Base-by-base conservation (phyloP, 2,888 invertebrate species). In the Parnassius smintheus region DNA sequence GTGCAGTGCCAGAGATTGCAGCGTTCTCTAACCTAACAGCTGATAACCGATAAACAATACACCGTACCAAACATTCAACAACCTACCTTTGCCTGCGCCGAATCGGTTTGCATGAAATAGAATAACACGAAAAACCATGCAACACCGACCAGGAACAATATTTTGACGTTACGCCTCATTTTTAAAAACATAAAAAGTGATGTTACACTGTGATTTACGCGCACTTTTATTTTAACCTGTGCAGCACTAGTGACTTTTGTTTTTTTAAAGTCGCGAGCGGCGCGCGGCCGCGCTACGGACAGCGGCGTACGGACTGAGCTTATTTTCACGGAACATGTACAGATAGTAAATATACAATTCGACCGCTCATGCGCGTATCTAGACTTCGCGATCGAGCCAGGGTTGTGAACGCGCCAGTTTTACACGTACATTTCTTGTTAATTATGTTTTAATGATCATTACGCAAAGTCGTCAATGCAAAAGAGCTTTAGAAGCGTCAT, bases 141-240 rank as follows among this genome's bases (percentile, higher is more conserved):
- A 62, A 85, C 82, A 66, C 84, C 90, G 45, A 90, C 71, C 51
- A 90, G 80, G 76, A 86, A 86, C 70, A 91, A 69, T 56, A 91
- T 83, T 79, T 91, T 91, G 67, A 91, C 75, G 79, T 91, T 91
- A 57, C 91, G 86, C 66, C 91, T 78, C 91, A 91, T 91, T 77
- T 77, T 81, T 53, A 56, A 58, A 56, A 56, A 62, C 42, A 64
- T 61, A 71, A 61, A 51, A 54, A 63, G 68, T 62, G 46, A 52
- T 25, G n/a, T 54, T 48, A 22, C 61, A 62, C 61, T 57, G 46
- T 52, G 66, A 67, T 60, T 54, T 75, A 73, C 76, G 78, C 72
- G 74, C 71, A 69, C 61, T 66, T 73, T 72, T 64, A 52, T 61
- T 4, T 62, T 48, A 41, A 54, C 54, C 41, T 58, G 50, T 50